Base-by-base conservation (phyloP, 2,888 invertebrate species). In the Nephrotoma flavescens region DNA sequence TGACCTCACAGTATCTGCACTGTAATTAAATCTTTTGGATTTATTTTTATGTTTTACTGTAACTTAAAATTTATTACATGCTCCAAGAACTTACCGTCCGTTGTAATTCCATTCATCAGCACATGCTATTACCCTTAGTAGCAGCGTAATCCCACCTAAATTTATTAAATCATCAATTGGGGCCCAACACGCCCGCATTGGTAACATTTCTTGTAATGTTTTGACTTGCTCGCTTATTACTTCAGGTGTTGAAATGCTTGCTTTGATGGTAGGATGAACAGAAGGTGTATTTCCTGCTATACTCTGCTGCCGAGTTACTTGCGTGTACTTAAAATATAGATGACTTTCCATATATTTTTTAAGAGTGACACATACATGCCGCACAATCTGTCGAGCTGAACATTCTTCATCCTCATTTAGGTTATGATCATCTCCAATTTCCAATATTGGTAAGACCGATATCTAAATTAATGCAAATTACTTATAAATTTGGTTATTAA, bases 261-360 rank as follows among this genome's bases (percentile, higher is more conserved):
- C 94, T 93, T 94, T 0, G 87, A 87, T 88, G 15, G 91, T 90
- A 12, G 93, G 92, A 87, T 92, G 92, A 15, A 91, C 89, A 9
- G 89, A 84, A 42, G 90, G 89, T 86, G 90, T 89, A 5, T 89
- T 85, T 1, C 91, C 90, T 0, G 89, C 90, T 11, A 92, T 92
- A 89, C 92, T 92, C 89, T 94, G 93, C 87, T 94, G 92, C 88
- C 95, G 91, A 89, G 94, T 92, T 88, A 96, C 91, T 88, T 94
- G 94, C 88, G 96, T 96, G n/a, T 95, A 95, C 91, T 96, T 96
- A 86, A 95, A 92, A 89, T 94, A 94, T 86, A 99, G 92, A 91
- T 99, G 99, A 0, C 97, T 96, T 90, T 98, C 97, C 91, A 98
- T 94, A 89, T 99, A 99, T 89, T 96, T 94, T 89, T 97, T 95